phyloP scores from a whole-genome alignment of 2,797 vertebrate species.

The Anguilla marmorata region DNA sequence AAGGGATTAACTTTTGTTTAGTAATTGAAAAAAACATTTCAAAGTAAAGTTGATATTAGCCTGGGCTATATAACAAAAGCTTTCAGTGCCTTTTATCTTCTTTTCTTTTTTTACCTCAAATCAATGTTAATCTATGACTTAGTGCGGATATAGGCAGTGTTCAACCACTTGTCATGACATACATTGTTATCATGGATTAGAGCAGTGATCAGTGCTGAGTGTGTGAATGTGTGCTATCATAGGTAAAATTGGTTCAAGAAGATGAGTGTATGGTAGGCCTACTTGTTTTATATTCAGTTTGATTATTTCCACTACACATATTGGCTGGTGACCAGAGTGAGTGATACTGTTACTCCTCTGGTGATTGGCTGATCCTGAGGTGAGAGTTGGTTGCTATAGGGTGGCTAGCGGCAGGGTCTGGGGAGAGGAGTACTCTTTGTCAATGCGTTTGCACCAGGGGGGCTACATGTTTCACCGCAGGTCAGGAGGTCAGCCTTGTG shows the following conservation, averaged over 20 bases:
- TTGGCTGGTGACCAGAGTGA: not conserved
- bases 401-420: not conserved
- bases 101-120: not conserved
- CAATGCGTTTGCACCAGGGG: conserved; percentile 51
- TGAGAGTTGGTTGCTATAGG: conserved; percentile 12
- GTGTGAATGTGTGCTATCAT: not conserved
- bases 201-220: conserved; percentile 23
- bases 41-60: conserved; percentile 40
- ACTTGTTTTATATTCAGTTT: not conserved
- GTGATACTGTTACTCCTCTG: not conserved
- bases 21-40: conserved; percentile 44
- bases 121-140: conserved; percentile 29
- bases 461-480: conserved; percentile 55
- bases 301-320: not conserved
- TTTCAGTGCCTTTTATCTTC: conserved; percentile 15
- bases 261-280: not conserved
- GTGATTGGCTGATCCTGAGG: not conserved
- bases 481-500: conserved; percentile 69
- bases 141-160: conserved; percentile 33
- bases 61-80: conserved; percentile 41
- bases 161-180: conserved; percentile 35
- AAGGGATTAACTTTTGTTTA: conserved; percentile 37
- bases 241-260: not conserved
- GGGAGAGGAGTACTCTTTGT: conserved; percentile 15
- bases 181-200: conserved; percentile 13